Evolutionary conservation across 2,797 vertebrate species (phyloP).

Genomic region (Myotis vivesi): DNA sequence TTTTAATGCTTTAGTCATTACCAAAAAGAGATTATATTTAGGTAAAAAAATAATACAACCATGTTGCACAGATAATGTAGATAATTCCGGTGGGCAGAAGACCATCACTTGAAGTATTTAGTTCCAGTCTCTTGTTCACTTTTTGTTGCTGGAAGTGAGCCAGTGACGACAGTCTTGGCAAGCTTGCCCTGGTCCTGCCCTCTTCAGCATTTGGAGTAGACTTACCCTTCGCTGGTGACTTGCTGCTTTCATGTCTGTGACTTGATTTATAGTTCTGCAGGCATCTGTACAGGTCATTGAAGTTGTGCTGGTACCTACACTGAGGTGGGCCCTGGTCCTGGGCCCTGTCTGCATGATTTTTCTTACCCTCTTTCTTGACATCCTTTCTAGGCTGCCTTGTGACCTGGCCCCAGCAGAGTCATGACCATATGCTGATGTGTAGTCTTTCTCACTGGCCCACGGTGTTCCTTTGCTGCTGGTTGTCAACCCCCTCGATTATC

Average conservation of each 20-base stretch:
- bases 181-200: neutral
- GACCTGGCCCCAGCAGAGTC: neutral
- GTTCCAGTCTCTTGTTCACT: neutral
- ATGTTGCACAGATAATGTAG: neutral
- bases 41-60: neutral
- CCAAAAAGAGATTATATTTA: neutral
- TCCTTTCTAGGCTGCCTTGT: neutral
- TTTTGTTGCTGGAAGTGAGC: neutral
- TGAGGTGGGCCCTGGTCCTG: neutral
- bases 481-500: no score
- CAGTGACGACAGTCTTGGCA: neutral
- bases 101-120: no score
- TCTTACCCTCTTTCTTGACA: neutral
- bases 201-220: neutral
- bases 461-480: neutral
- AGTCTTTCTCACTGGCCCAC: neutral
- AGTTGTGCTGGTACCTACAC: no score
- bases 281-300: neutral
- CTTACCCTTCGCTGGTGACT: neutral
- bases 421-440: neutral
- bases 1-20: neutral
- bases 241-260: neutral
- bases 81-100: neutral
- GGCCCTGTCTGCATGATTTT: neutral
- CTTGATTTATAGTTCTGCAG: neutral